Percentiles rank a stretch among this genome's conserved stretches.
These are phyloP conservation scores for Noctua janthina DNA, from an alignment of 2,888 invertebrate genomes.

Conservation along the genomic window DNA sequence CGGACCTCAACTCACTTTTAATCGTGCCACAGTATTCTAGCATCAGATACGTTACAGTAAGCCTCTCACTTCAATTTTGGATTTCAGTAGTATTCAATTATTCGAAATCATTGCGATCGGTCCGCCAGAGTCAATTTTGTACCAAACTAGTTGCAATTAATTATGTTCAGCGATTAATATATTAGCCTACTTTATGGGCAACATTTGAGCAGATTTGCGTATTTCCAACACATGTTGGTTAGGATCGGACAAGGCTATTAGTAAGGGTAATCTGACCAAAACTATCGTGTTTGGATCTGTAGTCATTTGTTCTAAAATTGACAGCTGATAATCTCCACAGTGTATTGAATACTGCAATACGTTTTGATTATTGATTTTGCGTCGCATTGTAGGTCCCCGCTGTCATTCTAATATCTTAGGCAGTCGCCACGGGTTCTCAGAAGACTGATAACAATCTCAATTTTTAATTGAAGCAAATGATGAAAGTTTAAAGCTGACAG, in stretches of 20 bases:
- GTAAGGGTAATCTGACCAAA: constrained; percentile 1
- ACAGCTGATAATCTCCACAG: background rate
- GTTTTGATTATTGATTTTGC: no score
- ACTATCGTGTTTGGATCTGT: background rate
- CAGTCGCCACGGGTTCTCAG: background rate
- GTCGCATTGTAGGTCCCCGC: background rate
- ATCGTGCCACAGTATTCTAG: background rate
- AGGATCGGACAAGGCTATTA: constrained; percentile 13
- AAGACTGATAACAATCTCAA: background rate
- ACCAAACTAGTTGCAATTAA: constrained; percentile 30
- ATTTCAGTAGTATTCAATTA: constrained; percentile 45
- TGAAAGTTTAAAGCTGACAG: constrained; percentile 20
- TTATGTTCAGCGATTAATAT: constrained; percentile 18
- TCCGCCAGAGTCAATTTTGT: constrained; percentile 20
- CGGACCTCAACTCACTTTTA: background rate
- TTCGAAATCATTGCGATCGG: constrained; percentile 30
- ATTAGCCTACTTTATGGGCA: constrained; percentile 7
- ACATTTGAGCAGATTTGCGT: background rate
- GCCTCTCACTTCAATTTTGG: constrained; percentile 9
- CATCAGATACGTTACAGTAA: constrained; percentile 6
- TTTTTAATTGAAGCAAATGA: constrained; percentile 26
- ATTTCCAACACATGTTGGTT: background rate
- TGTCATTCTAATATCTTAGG: background rate
- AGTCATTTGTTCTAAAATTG: background rate
- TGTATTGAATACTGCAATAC: background rate